A percentile compares a stretch with the other conserved stretches of the same genome.
Evolutionary conservation across 1,140 invertebrate genomes (phyloP).

Genomic region (Trachymyrmex septentrionalis): DNA sequence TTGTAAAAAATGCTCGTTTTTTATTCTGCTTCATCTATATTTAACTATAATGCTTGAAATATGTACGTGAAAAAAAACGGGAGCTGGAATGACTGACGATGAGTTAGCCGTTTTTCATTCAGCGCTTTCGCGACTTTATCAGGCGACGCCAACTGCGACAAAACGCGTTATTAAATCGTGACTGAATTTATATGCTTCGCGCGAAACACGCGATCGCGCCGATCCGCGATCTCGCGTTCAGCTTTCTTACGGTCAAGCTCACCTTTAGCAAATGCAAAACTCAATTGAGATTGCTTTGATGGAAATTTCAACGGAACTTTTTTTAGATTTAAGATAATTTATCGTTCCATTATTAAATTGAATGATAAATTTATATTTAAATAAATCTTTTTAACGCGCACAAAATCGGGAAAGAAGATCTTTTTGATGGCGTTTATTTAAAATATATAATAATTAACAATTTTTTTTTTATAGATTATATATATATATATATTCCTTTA

Average conservation of each 20-base stretch:
- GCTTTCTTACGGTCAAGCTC: constrained; percentile 7
- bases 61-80: constrained; percentile 35
- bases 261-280: background rate
- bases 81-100: constrained; percentile 39
- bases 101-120: constrained; percentile 43
- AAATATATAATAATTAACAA: background rate
- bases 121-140: constrained; percentile 48
- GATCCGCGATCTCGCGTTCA: background rate
- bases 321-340: background rate
- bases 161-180: constrained; percentile 47
- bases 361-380: background rate
- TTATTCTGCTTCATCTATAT: constrained; percentile 22
- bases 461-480: too few relatives aligned
- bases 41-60: constrained; percentile 42
- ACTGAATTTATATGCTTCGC: constrained; percentile 36
- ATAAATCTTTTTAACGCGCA: background rate
- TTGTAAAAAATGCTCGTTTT: background rate
- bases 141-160: constrained; percentile 29
- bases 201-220: constrained; percentile 5
- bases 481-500: too few relatives aligned
- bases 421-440: background rate
- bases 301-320: background rate
- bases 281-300: background rate
- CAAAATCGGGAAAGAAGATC: background rate
- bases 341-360: background rate